These are phyloP conservation scores for Crematogaster levior DNA, from an alignment of 2,888 invertebrate species.

Conservation along the genomic window DNA sequence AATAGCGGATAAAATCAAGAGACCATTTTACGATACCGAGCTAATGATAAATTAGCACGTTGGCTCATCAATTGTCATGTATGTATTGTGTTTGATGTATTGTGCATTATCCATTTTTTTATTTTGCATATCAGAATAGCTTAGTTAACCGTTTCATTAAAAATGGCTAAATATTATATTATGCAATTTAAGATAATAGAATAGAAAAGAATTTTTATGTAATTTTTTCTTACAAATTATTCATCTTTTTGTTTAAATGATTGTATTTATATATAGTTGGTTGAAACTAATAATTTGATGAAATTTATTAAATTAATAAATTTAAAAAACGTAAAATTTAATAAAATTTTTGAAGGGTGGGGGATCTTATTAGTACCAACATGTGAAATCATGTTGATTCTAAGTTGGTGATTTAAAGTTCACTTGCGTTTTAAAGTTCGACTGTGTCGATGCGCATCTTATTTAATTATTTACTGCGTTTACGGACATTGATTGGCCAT, in stretches of 20 bases:
- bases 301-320: constrained; percentile 11
- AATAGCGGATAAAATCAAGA: constrained; percentile 43
- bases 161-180: neutral
- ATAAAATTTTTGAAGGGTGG: neutral
- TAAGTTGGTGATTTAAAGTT: too few species aligned
- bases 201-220: neutral
- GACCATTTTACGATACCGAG: constrained; percentile 35
- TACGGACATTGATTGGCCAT: too few species aligned
- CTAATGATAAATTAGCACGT: constrained; percentile 46
- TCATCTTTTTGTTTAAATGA: neutral
- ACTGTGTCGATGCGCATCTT: too few species aligned
- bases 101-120: neutral
- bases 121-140: neutral
- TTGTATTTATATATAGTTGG: neutral
- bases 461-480: too few species aligned
- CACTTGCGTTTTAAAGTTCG: too few species aligned
- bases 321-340: neutral
- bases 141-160: neutral
- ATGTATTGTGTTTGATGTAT: constrained; percentile 25
- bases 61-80: constrained; percentile 18
- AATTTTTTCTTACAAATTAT: neutral
- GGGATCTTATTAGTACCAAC: too few species aligned
- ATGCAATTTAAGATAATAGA: neutral
- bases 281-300: neutral
- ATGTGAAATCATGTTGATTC: too few species aligned